phyloP scores from a whole-genome alignment of 2,888 invertebrate genomes.

The Machimus atricapillus region DNA sequence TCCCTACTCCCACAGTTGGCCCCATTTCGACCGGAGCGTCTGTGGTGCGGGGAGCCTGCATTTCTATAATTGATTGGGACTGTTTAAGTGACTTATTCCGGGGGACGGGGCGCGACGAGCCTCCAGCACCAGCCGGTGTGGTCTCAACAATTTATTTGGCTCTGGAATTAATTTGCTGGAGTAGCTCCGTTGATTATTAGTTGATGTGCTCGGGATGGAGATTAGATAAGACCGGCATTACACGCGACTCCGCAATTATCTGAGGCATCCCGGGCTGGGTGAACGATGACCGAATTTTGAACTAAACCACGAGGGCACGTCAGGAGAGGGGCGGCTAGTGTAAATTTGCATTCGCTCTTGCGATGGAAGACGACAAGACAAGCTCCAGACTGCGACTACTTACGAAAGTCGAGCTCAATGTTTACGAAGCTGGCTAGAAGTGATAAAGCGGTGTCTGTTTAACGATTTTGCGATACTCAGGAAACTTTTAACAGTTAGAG shows the following conservation, averaged over 20 bases:
- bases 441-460: not conserved
- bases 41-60: not conserved
- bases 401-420: not conserved
- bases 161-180: constrained; percentile 12
- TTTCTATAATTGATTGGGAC: constrained; percentile 1
- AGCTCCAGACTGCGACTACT: not conserved
- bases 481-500: not conserved
- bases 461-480: not conserved
- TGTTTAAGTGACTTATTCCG: not conserved
- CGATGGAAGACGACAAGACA: not conserved
- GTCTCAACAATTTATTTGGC: not conserved
- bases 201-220: not conserved
- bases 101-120: not conserved
- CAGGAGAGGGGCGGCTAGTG: not conserved
- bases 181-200: constrained; percentile 8
- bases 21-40: not conserved
- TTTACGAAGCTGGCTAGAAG: not conserved
- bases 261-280: not conserved
- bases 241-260: not conserved
- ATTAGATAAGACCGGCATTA: not conserved
- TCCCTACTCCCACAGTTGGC: not conserved
- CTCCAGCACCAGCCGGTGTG: not conserved
- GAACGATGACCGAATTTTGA: not conserved
- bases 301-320: not conserved
- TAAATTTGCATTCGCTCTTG: not conserved